Base-by-base conservation (phyloP, 2,113 vertebrate genomes). In the human (Homo sapiens) region DNA sequence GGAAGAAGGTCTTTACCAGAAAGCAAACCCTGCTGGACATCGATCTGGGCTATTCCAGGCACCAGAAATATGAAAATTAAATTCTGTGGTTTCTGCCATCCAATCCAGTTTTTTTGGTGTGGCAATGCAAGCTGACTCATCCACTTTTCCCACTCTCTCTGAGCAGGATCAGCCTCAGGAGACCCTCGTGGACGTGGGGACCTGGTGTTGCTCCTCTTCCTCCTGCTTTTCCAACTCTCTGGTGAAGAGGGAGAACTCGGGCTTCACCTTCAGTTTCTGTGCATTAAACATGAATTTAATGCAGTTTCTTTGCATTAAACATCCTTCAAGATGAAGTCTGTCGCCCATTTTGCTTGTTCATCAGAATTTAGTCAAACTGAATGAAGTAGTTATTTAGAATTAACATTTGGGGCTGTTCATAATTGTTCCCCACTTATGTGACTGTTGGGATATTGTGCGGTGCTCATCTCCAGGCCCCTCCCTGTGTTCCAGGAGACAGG, bases 371-470 rank as follows among this genome's bases (percentile, higher is more conserved):
- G 32, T 30, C 48, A 52, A 80, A n/a, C 10, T 23, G 32, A 80
- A 50, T 79, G 45, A 79, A 8, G 27, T 50, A 17, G 30, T 79
- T 48, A 25, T 3, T 79, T 79, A 45, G 52, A 27, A 48, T 20
- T 79, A 78, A 78, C 32, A 23, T 18, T 78, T 50, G 16, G 48
- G 9, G 32, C 12, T 40, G 38, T 81, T 38, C 35, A 38, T 57
- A 11, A 38, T 81, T 76, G 6, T 30, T 76, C 32, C 35, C 6
- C 50, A 38, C 4, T 3, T 55, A 55, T 11, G 38, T 55, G 25
- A 11, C 13, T n/a, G 20, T n/a, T 20, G 6, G 0, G 20, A 55
- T 4, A 5, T 55, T 25, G 18, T 16, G 32, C 3, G 38, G 32
- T 13, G 32, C 18, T 50, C 13, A 22, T 81, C 50, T 55, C 32